phyloP scores from a whole-genome alignment of 2,888 invertebrate genomes.

The Eutolmus rufibarbis region DNA sequence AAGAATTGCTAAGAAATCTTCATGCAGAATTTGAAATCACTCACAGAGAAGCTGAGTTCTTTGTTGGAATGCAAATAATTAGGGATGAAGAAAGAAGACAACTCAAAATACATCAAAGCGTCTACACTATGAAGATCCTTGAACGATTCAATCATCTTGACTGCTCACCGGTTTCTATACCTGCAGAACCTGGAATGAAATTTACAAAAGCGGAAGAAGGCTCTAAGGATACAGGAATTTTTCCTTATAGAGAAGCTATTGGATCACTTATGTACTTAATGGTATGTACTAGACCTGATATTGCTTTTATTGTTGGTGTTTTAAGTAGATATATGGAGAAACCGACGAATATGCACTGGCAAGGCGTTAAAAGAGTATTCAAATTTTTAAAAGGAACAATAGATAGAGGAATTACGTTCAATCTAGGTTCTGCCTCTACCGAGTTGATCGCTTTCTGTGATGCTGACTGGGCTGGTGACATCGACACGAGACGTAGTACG shows the following conservation, averaged over 20 bases:
- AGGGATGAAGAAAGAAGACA: constrained; percentile 10
- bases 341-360: constrained; percentile 16
- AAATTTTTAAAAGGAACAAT: constrained; percentile 40
- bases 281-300: constrained; percentile 43
- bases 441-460: constrained; percentile 6
- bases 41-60: constrained; percentile 57
- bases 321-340: constrained; percentile 38
- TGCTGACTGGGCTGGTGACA: constrained; percentile 39
- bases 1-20: neutral
- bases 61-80: constrained; percentile 47
- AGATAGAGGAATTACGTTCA: constrained; percentile 24
- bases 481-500: constrained; percentile 11
- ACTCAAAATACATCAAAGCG: constrained; percentile 37
- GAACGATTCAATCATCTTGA: constrained; percentile 36
- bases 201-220: constrained; percentile 7
- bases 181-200: constrained; percentile 41
- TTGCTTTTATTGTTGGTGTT: constrained; percentile 38
- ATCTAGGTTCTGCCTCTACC: neutral
- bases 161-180: constrained; percentile 30
- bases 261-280: constrained; percentile 45
- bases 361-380: constrained; percentile 33
- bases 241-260: constrained; percentile 43
- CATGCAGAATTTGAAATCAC: constrained; percentile 40
- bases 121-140: constrained; percentile 39
- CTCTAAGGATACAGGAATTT: neutral